Base-by-base conservation (phyloP, 1,140 invertebrate species). In the Ptiloglossa arizonensis region DNA sequence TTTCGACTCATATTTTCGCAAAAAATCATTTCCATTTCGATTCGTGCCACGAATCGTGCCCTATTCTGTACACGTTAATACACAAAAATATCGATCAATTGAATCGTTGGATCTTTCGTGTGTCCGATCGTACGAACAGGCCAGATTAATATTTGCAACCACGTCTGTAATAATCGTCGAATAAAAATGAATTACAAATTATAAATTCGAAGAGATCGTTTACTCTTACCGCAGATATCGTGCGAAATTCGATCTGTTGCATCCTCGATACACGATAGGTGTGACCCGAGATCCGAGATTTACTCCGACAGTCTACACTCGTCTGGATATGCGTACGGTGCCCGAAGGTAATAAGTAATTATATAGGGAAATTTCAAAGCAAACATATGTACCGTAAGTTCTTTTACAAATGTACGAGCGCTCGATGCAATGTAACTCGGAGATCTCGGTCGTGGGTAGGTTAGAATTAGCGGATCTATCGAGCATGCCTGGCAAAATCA, bases 401-500 rank as follows among this genome's bases (percentile, higher is more conserved):
- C 50, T 50, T 57, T 59, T 32, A 32, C 41, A 17, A 77, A 62
- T 41, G 66, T 32, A 62, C 46, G 35, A 11, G 2, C 60, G 50
- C 38, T 67, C 19, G 44, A 54, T 62, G 67, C 57, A 77, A 77
- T 77, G 60, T 44, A 70, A 60, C 56, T 77, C 56, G 32, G 35
- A 35, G 38, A 77, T 71, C 56, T 62, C 56, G 17, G 32, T 19
- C 46, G 56, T 46, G 46, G 66, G 13, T 54, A 71, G 44, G 57
- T 62, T 77, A 35, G 74, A 77, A 77, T 62, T 57, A 62, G 52
- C 78, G 68, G 54, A 66, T 76, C 48, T 50, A 77, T 71, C 62
- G 69, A 72, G 57, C 69, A 69, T 64, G 69, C 67, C 48, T 54
- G 59, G 76, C 38, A 48, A 72, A 78, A 78, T 72, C 68, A 78